A percentile compares a stretch with the other conserved stretches of the same genome.
phyloP scores from a whole-genome alignment of 2,797 vertebrate species.

The Poecilia picta region DNA sequence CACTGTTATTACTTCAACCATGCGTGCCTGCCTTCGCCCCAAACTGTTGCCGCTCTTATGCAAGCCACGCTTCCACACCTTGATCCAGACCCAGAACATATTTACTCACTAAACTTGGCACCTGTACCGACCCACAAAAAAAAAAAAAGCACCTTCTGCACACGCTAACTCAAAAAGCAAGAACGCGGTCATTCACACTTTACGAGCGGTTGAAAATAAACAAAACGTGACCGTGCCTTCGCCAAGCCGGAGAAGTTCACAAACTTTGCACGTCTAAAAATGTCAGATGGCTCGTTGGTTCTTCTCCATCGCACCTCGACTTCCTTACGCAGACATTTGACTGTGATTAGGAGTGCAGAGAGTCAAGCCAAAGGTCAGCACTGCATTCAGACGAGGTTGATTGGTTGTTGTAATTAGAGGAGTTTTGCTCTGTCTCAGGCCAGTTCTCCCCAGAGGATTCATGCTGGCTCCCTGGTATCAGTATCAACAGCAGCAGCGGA shows the following conservation, averaged over 20 bases:
- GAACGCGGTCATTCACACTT: constrained; percentile 69
- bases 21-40: constrained; percentile 16
- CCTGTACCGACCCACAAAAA: constrained; percentile 57
- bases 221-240: constrained; percentile 26
- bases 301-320: constrained; percentile 68
- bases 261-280: constrained; percentile 68
- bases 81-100: constrained; percentile 65
- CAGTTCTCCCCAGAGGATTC: constrained; percentile 59
- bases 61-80: constrained; percentile 65
- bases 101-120: constrained; percentile 72
- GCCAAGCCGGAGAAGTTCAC: constrained; percentile 51
- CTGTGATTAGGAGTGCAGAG: constrained; percentile 58
- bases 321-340: constrained; percentile 68
- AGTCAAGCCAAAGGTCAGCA: constrained; percentile 64
- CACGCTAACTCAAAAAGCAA: constrained; percentile 48
- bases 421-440: constrained; percentile 63
- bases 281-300: constrained; percentile 62
- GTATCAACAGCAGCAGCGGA: constrained; percentile 54
- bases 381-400: constrained; percentile 63
- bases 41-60: constrained; percentile 30
- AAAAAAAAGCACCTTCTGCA: constrained; percentile 57
- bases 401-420: constrained; percentile 79
- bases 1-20: constrained; percentile 20
- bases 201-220: constrained; percentile 44
- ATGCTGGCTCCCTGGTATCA: constrained; percentile 63